Percentiles rank a stretch among this genome's conserved stretches.
phyloP scores from a whole-genome alignment of 2,113 vertebrate genomes.

The Pluvialis apricaria region DNA sequence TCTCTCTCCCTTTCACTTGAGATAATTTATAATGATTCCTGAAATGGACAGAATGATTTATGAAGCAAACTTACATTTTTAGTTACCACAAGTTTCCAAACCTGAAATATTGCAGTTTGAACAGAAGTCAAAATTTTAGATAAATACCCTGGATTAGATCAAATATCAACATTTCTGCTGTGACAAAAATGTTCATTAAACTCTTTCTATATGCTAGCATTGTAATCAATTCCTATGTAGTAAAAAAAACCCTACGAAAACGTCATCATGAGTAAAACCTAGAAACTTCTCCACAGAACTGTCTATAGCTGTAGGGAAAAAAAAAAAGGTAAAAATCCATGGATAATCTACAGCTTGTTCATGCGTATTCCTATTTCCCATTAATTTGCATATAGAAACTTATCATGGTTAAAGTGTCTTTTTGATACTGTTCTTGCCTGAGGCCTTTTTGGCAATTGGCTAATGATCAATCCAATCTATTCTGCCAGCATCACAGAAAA shows the following conservation, averaged over 20 bases:
- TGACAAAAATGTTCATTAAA: neutral
- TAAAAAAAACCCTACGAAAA: neutral
- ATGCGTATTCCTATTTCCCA: neutral
- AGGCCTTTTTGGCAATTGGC: neutral
- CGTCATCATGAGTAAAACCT: neutral
- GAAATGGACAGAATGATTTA: neutral
- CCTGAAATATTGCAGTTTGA: neutral
- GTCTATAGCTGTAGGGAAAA: neutral
- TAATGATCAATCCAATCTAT: neutral
- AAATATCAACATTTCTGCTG: neutral
- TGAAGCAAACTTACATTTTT: neutral
- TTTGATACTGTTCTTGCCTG: neutral
- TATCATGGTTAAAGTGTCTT: neutral
- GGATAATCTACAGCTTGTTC: neutral
- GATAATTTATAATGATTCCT: neutral
- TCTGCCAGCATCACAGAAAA: neutral
- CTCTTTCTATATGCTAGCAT: neutral
- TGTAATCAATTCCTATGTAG: neutral
- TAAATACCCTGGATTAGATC: neutral
- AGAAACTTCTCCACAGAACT: neutral
- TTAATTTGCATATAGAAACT: neutral
- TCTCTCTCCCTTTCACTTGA: neutral
- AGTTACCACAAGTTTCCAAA: neutral
- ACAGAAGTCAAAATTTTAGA: neutral
- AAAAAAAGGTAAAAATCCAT: neutral